Base-by-base conservation (phyloP, 2,113 vertebrate genomes). In the Hippoglossus stenolepis region DNA sequence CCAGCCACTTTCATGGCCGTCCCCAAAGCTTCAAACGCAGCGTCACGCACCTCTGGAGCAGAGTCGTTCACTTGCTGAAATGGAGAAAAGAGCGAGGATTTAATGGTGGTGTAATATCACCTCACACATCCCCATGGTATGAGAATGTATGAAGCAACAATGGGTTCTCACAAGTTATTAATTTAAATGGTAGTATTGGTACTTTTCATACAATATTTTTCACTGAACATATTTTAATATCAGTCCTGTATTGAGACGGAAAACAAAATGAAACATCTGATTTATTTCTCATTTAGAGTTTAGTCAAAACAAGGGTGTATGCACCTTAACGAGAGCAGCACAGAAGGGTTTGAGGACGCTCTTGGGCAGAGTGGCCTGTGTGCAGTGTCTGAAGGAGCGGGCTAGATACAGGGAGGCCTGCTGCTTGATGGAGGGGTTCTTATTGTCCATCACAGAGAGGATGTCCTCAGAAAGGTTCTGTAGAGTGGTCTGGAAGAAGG, bases 361-460 rank as follows among this genome's bases (percentile, higher is more conserved):
- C 92, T 99, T 99, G 69, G 98, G 96, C 88, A 99, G 91, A 0
- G 95, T 97, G 78, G 97, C 86, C 78, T 96, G 95, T 11, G 96
- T 97, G 84, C 98, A 99, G 89, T 97, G 96, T 77, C 96, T 94
- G 85, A 99, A 98, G 74, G 97, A 97, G 92, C 98, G 96, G 66
- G 97, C 96, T 85, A 99, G 95, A 86, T 99, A 99, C 26, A 99
- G 94, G 11, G 98, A 98, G 0, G 98, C 96, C 90, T 99, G 98
- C 43, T 99, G 98, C 86, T 99, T 99, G 72, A 99, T 98, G 35
- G 97, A 97, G 9, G 98, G 98, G 80, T 99, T 99, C 94, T 99
- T 99, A 90, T 98, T 99, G 92, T 99, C 98, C 98, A 99, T 99
- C 81, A 99, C 98, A 54, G 90, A 94, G 87, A 99, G 91, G 53